These are phyloP conservation scores for Endomychus coccineus DNA, from an alignment of 2,888 invertebrate species.

Conservation along the genomic window DNA sequence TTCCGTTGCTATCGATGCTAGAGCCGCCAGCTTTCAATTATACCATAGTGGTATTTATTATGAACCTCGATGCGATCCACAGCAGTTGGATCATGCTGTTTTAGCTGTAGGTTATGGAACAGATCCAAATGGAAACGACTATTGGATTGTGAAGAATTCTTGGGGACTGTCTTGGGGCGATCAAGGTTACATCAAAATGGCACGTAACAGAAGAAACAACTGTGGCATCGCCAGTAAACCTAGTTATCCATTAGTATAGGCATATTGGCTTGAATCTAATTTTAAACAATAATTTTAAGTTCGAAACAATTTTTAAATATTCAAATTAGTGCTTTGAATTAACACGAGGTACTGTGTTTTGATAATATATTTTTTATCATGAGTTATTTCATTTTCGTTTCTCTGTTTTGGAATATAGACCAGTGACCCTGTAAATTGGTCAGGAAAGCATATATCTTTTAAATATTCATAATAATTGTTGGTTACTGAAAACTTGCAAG, in stretches of 20 bases:
- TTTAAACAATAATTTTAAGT: background rate
- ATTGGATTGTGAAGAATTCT: conserved; percentile 50
- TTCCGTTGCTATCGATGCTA: conserved; percentile 81
- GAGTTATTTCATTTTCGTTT: too few species aligned
- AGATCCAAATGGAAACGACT: conserved; percentile 37
- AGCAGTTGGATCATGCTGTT: conserved; percentile 46
- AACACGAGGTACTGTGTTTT: too few species aligned
- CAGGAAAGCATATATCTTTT: too few species aligned
- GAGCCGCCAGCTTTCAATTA: conserved; percentile 73
- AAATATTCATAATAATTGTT: too few species aligned
- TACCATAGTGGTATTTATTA: conserved; percentile 62
- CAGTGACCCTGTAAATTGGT: too few species aligned
- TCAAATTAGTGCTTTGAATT: too few species aligned
- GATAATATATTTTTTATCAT: too few species aligned
- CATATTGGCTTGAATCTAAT: too few species aligned
- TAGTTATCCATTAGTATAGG: conserved; percentile 46
- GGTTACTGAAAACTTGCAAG: too few species aligned
- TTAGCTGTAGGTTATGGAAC: conserved; percentile 47
- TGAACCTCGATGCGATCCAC: conserved; percentile 39
- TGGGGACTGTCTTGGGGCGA: conserved; percentile 44
- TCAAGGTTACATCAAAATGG: conserved; percentile 43
- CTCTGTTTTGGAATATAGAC: too few species aligned
- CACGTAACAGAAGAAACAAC: conserved; percentile 41
- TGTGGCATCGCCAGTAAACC: conserved; percentile 45
- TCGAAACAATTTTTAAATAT: background rate